phyloP scores from a whole-genome alignment of 2,113 vertebrate species.

The Penelope pileata region DNA sequence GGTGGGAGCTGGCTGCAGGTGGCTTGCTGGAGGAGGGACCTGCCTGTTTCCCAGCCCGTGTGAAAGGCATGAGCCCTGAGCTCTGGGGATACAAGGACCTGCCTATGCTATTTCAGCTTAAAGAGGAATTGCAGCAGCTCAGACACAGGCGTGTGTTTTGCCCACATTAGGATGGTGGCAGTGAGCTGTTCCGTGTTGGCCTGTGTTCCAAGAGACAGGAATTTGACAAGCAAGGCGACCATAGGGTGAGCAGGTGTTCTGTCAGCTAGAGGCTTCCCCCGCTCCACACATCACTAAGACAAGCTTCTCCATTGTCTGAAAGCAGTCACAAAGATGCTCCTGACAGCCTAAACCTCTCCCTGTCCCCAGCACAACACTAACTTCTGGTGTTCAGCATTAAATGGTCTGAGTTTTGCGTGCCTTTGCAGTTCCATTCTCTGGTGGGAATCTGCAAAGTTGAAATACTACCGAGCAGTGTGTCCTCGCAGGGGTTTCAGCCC shows the following conservation, averaged over 20 bases:
- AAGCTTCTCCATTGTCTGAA: background rate
- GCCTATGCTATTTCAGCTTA: background rate
- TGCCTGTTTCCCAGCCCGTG: background rate
- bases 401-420: background rate
- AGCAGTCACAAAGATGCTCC: background rate
- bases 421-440: background rate
- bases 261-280: background rate
- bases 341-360: background rate
- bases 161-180: background rate
- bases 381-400: background rate
- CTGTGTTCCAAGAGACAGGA: background rate
- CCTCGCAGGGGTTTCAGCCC: background rate
- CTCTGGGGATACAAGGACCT: background rate
- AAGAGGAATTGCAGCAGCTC: background rate
- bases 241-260: background rate
- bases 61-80: background rate
- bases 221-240: background rate
- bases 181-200: background rate
- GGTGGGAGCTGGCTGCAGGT: background rate
- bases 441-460: background rate
- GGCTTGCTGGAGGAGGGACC: background rate
- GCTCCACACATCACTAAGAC: background rate
- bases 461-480: background rate
- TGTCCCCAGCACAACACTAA: background rate
- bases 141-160: background rate